Evolutionary conservation across 2,113 vertebrate species (phyloP), one percentile per base, ranked within the genome.

Genomic region (Lophura nycthemera): DNA sequence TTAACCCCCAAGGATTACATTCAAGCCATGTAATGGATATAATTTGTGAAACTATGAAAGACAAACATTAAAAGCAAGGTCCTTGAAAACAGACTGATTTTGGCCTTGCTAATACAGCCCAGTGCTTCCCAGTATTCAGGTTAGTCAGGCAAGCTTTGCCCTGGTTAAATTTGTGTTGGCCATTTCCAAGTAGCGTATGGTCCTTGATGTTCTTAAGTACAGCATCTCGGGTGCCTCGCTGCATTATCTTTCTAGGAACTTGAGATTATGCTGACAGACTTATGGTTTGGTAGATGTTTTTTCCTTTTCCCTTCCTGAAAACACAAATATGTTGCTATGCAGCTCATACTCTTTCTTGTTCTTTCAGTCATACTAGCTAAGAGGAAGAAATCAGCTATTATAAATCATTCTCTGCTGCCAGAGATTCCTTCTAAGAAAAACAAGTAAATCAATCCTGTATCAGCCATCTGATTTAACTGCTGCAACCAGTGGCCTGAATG

Each of bases 51-150:
- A 47, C 30, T 38, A 22, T 0, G 0, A 29, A 75, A 84, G 42
- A 19, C 19, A 71, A 52, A 18, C 19, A 8, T 24, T 56, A 67
- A 70, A 70, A 92, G n/a, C 36, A 25, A 52, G 40, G 30, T 60
- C 59, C 84, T 78, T 67, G 74, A 92, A 94, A 27, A 12, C 22
- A 71, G 47, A 17, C 32, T 80, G 42, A 30, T 75, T 32, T 69
- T 43, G 56, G 50, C 24, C 24, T 76, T 76, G 15, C 22, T 65
- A 25, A 5, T 38, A 9, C 11, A 71, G 13, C 24, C 19, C 17
- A 2, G 27, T 70, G 42, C 57, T 70, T 27, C 45, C 69, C 72
- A 22, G 8, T 0, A 0, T 36, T 30, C 38, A 75, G 13, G 21
- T 66, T 84, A 36, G 64, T 82, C 42, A 38, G 75, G 43, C 59